phyloP scores from a whole-genome alignment of 2,113 vertebrate species.

The Sinosuthora webbiana region DNA sequence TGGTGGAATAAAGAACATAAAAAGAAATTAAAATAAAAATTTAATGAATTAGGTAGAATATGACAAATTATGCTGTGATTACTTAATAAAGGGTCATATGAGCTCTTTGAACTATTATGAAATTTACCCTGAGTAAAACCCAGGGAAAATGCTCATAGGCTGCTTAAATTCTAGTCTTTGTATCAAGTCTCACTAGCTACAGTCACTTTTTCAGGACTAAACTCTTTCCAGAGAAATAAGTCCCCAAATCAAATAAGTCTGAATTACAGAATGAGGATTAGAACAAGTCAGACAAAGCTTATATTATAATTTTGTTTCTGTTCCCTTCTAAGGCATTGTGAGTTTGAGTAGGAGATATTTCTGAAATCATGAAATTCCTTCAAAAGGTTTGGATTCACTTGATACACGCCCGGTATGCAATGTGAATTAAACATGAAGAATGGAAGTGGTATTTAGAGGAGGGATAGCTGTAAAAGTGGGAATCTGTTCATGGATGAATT shows the following conservation, averaged over 20 bases:
- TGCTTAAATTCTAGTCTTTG: background rate
- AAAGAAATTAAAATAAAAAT: background rate
- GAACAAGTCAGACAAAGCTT: background rate
- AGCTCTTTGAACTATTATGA: background rate
- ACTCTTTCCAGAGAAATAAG: background rate
- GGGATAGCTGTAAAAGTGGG: background rate
- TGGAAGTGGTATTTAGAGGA: background rate
- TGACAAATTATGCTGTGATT: background rate
- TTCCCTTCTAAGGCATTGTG: background rate
- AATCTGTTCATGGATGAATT: background rate
- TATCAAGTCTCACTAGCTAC: background rate
- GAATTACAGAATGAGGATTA: background rate
- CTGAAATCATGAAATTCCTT: background rate
- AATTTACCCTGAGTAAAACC: background rate
- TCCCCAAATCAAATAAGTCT: background rate
- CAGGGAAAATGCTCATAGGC: background rate
- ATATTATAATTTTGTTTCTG: background rate
- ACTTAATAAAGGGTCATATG: background rate
- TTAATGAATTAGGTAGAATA: background rate
- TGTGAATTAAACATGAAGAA: background rate
- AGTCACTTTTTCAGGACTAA: background rate
- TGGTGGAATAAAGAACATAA: background rate
- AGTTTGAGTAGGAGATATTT: background rate
- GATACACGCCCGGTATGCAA: rapidly evolving
- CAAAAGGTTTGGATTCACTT: background rate